Evolutionary conservation across 2,113 vertebrate species (phyloP), one percentile per base, ranked within the genome.

Genomic region (Synchiropus splendidus): DNA sequence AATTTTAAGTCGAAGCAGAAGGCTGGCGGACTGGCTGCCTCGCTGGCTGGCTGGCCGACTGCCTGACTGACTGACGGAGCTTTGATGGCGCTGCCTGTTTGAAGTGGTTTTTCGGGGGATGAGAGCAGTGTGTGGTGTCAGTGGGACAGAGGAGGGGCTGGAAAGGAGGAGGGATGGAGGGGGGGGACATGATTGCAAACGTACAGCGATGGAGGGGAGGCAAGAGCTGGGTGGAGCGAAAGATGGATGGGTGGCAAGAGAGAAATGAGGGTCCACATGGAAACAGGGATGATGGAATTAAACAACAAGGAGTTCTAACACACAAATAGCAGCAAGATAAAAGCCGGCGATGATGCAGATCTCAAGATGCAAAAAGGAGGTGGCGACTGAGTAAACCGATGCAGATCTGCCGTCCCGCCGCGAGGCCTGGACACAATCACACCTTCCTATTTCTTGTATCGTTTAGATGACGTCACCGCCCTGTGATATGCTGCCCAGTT

Each of bases 1-100:
- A 74, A 79, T 79, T 83, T 83, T 87, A 87, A 86, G 82, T 86
- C 55, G 63, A 87, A 87, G 83, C 85, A 87, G 85, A 87, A 86
- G 83, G 81, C 76, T 74, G 61, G 65, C 63, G 64, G 80, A 61
- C 70, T 67, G 61, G 57, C 66, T 77, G 70, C 51, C 67, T 73
- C 61, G 58, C 70, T 77, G 70, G 59, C 71, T 72, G 78, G 42
- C 71, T 77, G 68, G 47, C 76, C 68, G 68, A 48, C 75, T 76
- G 70, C 52, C 75, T 76, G 79, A 67, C 74, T 78, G 62, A 62
- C 69, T 77, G 79, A 70, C 73, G 71, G 72, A 68, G 70, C 79
- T 81, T 85, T 85, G 83, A 85, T 84, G 79, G 80, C 60, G 75
- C 70, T 72, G 70, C 57, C 48, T 76, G 80, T 87, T 83, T 86